phyloP scores from a whole-genome alignment of 2,888 invertebrate genomes.

The Cancer borealis region DNA sequence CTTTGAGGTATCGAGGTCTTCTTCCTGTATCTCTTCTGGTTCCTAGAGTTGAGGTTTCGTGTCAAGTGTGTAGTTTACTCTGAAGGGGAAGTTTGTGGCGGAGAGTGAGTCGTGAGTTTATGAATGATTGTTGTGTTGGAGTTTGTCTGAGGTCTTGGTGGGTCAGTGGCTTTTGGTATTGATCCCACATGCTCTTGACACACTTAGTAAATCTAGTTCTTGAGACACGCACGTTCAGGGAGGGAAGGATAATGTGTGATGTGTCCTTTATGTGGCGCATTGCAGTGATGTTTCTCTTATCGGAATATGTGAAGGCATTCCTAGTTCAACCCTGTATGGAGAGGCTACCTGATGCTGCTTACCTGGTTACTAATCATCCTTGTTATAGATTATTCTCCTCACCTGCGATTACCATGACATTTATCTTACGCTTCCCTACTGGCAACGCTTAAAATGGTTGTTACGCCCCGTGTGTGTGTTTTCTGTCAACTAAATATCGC shows the following conservation, averaged over 20 bases:
- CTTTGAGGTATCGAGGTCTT: not conserved
- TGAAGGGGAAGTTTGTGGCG: not conserved
- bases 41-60: too few relatives aligned
- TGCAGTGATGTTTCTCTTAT: not conserved
- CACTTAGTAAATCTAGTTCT: not conserved
- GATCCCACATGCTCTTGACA: not conserved
- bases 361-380: too few relatives aligned
- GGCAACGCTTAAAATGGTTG: not conserved
- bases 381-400: too few relatives aligned
- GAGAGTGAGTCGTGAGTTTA: too few relatives aligned
- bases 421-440: too few relatives aligned
- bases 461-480: too few relatives aligned
- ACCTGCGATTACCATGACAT: too few relatives aligned
- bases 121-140: too few relatives aligned
- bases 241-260: not conserved
- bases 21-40: not conserved
- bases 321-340: not conserved
- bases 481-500: not conserved
- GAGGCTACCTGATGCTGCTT: too few relatives aligned
- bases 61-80: not conserved
- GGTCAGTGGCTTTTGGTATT: conserved; percentile 1
- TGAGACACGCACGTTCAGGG: not conserved
- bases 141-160: not conserved
- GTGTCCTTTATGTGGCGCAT: not conserved
- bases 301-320: not conserved